Base-by-base conservation (phyloP, 2,888 invertebrate genomes). In the Ernsta delagoae region DNA sequence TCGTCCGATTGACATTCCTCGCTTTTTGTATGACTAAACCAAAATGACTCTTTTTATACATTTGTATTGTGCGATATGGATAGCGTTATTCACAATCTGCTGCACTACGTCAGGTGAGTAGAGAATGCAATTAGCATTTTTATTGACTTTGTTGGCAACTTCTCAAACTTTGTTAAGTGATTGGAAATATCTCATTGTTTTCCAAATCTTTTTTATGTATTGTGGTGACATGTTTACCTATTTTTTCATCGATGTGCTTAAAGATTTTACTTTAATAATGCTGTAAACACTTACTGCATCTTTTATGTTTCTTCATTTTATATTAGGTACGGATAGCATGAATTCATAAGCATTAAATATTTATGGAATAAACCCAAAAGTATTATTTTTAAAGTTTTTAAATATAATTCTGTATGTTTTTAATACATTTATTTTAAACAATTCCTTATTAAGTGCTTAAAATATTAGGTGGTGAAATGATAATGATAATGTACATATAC, bases 11-110 rank as follows among this genome's bases (percentile, higher is more conserved):
- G 73, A 78, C 76, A 75, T 69, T 74, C 71, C 71, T 62, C 48
- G 48, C 62, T 81, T 82, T 56, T 79, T 79, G 84, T 85, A 86
- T 84, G 81, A 86, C 75, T 77, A 72, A 77, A 79, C 79, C 80
- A 90, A 86, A 87, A 93, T 93, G 93, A 90, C 91, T 87, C 84
- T 88, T 91, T 92, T 92, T 90, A 84, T 92, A 92, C 86, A 88
- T 92, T 90, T 92, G 80, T 92, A 92, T 79, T 87, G 89, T 90
- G 92, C 88, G 79, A 85, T 90, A 83, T 90, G 87, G 88, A 88
- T 89, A 84, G 86, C 88, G 76, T 79, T 93, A 77, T 76, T 90
- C 78, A 85, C 87, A 70, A 81, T 81, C 74, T 89, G 88, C 86
- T 88, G 88, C 84, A 87, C 84, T 72, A 89, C 87, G 74, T 90